A percentile compares a stretch with the other conserved stretches of the same genome.
Conservation (phyloP, 2,888 invertebrate genomes). For the Melieria picta region DNA sequence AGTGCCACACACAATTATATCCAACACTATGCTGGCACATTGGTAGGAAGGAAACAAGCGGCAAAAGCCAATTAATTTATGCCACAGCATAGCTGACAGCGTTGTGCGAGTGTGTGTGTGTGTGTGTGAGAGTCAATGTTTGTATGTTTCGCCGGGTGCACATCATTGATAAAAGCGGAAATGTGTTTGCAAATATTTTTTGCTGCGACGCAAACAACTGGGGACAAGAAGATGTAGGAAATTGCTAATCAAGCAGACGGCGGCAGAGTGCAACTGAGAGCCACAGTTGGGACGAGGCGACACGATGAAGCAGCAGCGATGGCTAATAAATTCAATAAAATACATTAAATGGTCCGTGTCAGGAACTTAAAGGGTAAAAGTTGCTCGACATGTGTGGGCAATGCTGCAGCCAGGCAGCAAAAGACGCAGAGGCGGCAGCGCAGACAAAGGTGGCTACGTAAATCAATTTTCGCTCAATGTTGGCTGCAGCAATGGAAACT, state of each 20-base stretch:
- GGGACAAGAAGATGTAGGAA: too few relatives aligned
- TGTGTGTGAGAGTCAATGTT: background rate
- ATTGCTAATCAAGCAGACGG: background rate
- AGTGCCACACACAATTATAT: constrained; percentile 16
- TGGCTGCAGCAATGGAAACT: background rate
- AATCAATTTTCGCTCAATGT: constrained; percentile 2
- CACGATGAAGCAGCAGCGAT: background rate
- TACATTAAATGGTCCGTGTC: background rate
- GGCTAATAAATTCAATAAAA: background rate
- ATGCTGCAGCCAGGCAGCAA: too few relatives aligned
- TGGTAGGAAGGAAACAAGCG: too few relatives aligned
- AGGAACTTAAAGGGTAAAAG: background rate
- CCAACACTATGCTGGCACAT: too few relatives aligned
- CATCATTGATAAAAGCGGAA: background rate
- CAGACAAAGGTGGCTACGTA: background rate
- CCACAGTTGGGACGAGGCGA: too few relatives aligned
- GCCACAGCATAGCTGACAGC: background rate
- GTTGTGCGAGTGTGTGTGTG: background rate
- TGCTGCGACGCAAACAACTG: background rate
- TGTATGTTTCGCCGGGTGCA: background rate
- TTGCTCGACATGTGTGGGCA: background rate
- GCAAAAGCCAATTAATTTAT: background rate
- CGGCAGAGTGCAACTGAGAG: background rate
- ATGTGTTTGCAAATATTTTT: constrained; percentile 10
- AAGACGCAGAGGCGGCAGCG: too few relatives aligned